Evolutionary conservation across 2,888 invertebrate species (phyloP).

Genomic region (Cheilosia vulpina): DNA sequence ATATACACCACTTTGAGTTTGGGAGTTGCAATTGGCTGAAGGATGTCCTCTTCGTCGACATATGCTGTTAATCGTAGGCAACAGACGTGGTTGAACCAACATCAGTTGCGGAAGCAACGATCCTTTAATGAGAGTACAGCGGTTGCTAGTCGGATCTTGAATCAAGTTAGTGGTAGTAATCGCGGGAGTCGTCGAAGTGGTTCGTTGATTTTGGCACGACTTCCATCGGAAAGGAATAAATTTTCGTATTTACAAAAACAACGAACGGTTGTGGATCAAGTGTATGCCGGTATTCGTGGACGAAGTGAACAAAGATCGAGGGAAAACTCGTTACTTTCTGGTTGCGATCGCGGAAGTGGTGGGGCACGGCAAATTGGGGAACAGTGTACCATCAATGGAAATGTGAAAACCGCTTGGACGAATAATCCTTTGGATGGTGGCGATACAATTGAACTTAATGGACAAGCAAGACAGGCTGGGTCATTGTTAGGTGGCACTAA

Average conservation of each 20-base stretch:
- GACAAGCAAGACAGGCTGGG: slow-evolving; percentile 18
- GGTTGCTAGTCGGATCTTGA: slow-evolving; percentile 36
- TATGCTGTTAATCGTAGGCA: slow-evolving; percentile 50
- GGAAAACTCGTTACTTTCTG: slow-evolving; percentile 26
- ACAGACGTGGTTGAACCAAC: slow-evolving; percentile 70
- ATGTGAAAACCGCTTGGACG: slow-evolving; percentile 55
- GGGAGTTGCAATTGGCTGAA: slow-evolving; percentile 30
- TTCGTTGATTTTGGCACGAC: slow-evolving; percentile 51
- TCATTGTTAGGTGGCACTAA: slow-evolving; percentile 33
- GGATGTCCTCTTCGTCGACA: slow-evolving; percentile 60
- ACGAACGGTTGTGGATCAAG: slow-evolving; percentile 59
- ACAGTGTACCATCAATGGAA: slow-evolving; percentile 20
- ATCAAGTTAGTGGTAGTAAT: slow-evolving; percentile 43
- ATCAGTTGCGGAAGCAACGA: slow-evolving; percentile 70
- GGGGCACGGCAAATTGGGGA: slow-evolving; percentile 14
- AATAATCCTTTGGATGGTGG: slow-evolving; percentile 25
- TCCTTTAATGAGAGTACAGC: slow-evolving; percentile 51
- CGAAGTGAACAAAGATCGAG: slow-evolving; percentile 63
- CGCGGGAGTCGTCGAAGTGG: slow-evolving; percentile 46
- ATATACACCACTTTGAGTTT: slow-evolving; percentile 16
- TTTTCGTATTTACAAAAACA: slow-evolving; percentile 67
- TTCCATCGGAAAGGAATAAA: slow-evolving; percentile 59
- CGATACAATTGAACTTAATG: slow-evolving; percentile 19
- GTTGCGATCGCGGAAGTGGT: background rate
- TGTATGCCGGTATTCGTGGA: slow-evolving; percentile 54